Evolutionary conservation across 1,140 invertebrate genomes (phyloP).

Genomic region (Cyclina sinensis): DNA sequence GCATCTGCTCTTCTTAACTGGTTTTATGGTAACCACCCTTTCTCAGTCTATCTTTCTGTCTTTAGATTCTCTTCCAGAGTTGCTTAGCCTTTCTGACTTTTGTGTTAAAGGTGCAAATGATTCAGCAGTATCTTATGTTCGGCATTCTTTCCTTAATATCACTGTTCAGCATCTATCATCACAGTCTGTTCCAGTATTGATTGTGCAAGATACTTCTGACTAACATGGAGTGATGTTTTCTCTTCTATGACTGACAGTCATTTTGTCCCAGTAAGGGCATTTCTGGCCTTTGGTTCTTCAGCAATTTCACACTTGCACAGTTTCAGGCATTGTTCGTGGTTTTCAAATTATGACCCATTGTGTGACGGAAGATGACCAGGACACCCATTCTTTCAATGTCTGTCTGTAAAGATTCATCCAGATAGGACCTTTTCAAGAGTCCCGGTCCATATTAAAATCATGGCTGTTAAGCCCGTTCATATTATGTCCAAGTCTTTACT

Average conservation of each 20-base stretch:
- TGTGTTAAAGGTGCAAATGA: too few species aligned
- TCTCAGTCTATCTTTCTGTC: background rate
- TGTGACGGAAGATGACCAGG: slow-evolving; percentile 1
- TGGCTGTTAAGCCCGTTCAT: background rate
- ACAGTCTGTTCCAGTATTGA: background rate
- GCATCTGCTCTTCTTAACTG: background rate
- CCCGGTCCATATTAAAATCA: slow-evolving; percentile 27
- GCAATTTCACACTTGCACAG: background rate
- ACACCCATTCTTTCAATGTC: background rate
- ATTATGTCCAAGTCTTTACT: slow-evolving; percentile 9
- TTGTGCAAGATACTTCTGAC: slow-evolving; percentile 23
- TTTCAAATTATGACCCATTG: background rate
- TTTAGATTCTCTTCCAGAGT: background rate
- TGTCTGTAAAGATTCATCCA: slow-evolving; percentile 2
- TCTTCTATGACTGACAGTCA: background rate
- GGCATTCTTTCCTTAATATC: background rate
- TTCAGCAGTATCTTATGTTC: too few species aligned
- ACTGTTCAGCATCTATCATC: background rate
- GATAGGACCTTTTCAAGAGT: background rate
- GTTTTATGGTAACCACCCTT: slow-evolving; percentile 3
- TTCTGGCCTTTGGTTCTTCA: background rate
- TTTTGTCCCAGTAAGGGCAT: background rate
- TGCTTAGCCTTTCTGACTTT: too few species aligned
- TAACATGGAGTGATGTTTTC: background rate
- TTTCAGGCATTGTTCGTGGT: background rate